Base-by-base conservation (phyloP, 2,113 vertebrate genomes). In the Catharus fuscescens region DNA sequence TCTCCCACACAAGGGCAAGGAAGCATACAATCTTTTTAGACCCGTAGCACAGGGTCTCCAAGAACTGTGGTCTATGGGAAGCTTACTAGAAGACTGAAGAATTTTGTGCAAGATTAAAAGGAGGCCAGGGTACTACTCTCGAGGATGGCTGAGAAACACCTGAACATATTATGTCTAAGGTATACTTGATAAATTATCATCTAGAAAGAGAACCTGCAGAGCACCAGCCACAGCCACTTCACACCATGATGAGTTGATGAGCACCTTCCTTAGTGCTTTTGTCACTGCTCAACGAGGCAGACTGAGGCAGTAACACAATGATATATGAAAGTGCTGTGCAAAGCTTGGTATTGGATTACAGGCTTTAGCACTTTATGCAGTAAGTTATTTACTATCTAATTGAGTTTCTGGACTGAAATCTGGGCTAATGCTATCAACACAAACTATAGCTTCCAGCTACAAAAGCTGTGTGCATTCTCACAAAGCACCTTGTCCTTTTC, bases 301-400 rank as follows among this genome's bases (percentile, higher is more conserved):
- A 29, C n/a, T 16, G 20, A 85, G 34, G 47, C 52, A 82, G 38
- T 18, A 56, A 86, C 26, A 85, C 18, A 34, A 93, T 21, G 34
- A 90, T 26, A 83, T 11, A 66, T 8, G 3, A 36, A 87, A 73
- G 56, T 16, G 77, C 72, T 28, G 52, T n/a, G 67, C 32, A 70
- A 72, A 83, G 67, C 29, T 52, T 77, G 16, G 59, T 82, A 54
- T 53, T 80, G 84, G n/a, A 78, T 87, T 76, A 71, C 78, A 90
- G 59, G 70, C 70, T 85, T 85, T 85, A 85, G 79, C 67, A 82
- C 74, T 80, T 92, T 70, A 84, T 82, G 59, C 4, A 8, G n/a
- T 67, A 92, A 95, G 87, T 95, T 94, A 92, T 65, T 92, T 95
- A 80, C 62, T 59, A 66, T 10, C 26, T 90, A 95, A 94, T 40